Percentiles rank a stretch among this genome's conserved stretches.
These are phyloP conservation scores for Conomelus anceps DNA, from an alignment of 2,888 invertebrate species.

Conservation along the genomic window DNA sequence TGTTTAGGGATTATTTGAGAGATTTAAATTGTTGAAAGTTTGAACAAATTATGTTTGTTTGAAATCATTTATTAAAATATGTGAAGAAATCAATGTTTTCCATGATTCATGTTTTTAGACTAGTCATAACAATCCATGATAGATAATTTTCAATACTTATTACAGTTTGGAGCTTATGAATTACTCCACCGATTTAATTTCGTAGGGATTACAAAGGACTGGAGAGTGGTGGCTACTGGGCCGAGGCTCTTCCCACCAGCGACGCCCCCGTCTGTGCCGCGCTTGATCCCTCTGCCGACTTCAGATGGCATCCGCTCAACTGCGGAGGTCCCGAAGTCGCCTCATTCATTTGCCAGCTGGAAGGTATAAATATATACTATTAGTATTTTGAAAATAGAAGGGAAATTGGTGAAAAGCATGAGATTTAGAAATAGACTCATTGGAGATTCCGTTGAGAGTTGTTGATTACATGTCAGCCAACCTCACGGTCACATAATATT, in stretches of 20 bases:
- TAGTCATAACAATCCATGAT: background rate
- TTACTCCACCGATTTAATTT: background rate
- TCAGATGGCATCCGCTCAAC: conserved; percentile 66
- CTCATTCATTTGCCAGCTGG: conserved; percentile 72
- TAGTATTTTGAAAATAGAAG: background rate
- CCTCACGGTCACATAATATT: too few relatives aligned
- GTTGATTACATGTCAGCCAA: too few relatives aligned
- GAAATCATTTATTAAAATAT: too few relatives aligned
- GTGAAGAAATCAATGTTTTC: too few relatives aligned
- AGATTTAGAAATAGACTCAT: too few relatives aligned
- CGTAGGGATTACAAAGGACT: conserved; percentile 54
- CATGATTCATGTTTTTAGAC: too few relatives aligned
- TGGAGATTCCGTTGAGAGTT: too few relatives aligned
- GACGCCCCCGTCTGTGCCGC: conserved; percentile 64
- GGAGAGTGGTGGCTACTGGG: conserved; percentile 64
- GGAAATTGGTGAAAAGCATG: background rate
- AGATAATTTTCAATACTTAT: too few relatives aligned
- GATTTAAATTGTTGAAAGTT: too few relatives aligned
- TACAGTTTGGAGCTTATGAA: too few relatives aligned
- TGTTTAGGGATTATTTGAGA: too few relatives aligned
- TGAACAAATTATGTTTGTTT: too few relatives aligned
- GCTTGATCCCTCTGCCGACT: conserved; percentile 67
- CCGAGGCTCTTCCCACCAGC: conserved; percentile 56
- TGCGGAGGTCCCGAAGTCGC: conserved; percentile 72
- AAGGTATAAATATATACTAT: conserved; percentile 61